These are phyloP conservation scores for Schrankia costaestrigalis DNA, from an alignment of 2,888 invertebrate genomes.

Conservation along the genomic window DNA sequence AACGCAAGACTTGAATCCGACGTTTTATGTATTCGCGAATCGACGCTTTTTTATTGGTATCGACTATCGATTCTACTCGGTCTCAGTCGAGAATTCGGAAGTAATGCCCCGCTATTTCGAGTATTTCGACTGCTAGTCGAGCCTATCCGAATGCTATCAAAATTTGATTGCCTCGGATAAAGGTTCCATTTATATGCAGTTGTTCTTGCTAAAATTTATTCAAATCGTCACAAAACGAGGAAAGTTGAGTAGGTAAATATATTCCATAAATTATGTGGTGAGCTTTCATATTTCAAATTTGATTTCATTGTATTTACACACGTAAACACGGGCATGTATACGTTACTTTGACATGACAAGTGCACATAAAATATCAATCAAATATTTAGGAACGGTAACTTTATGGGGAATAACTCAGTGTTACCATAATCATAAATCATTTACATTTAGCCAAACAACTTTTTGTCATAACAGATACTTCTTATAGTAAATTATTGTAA, in stretches of 20 bases:
- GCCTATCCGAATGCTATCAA: conserved; percentile 70
- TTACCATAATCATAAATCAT: too few species aligned
- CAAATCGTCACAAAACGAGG: conserved; percentile 31
- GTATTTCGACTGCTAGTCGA: conserved; percentile 62
- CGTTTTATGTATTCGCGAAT: conserved; percentile 79
- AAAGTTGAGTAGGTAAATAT: conserved; percentile 27
- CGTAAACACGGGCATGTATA: conserved; percentile 27
- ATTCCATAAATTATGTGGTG: conserved; percentile 27
- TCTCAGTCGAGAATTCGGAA: conserved; percentile 68
- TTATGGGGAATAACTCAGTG: conserved; percentile 1
- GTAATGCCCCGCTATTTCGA: conserved; percentile 65
- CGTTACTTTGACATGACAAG: conserved; percentile 18
- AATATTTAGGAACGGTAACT: conserved; percentile 3
- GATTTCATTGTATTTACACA: conserved; percentile 32
- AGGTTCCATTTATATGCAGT: conserved; percentile 57
- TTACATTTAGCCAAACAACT: too few species aligned
- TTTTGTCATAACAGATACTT: too few species aligned
- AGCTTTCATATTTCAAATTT: conserved; percentile 30
- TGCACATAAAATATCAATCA: conserved; percentile 6
- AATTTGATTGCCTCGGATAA: conserved; percentile 62
- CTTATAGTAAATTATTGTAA: too few species aligned
- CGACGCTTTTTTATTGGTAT: conserved; percentile 76
- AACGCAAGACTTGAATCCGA: conserved; percentile 72
- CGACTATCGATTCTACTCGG: conserved; percentile 71
- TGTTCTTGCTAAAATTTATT: conserved; percentile 41